phyloP scores from a whole-genome alignment of 2,113 vertebrate species.

The Poecilia latipinna region DNA sequence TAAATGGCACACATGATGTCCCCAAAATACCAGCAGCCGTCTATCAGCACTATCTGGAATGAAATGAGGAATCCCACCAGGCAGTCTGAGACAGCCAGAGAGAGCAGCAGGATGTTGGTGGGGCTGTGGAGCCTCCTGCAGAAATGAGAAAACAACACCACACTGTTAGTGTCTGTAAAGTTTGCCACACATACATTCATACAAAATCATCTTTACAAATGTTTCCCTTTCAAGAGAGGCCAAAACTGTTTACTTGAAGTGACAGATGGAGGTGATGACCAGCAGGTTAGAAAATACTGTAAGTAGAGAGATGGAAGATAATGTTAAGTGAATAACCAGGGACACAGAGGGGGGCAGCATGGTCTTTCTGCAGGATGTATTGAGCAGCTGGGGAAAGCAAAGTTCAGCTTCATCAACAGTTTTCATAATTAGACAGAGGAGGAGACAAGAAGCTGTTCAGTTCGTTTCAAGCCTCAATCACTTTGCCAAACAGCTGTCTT shows the following conservation, averaged over 20 bases:
- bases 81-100: background rate
- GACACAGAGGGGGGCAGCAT: background rate
- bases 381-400: background rate
- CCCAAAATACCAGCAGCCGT: background rate
- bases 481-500: background rate
- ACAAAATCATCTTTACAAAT: too few relatives aligned
- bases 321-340: background rate
- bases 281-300: background rate
- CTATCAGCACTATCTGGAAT: background rate
- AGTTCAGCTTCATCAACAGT: background rate
- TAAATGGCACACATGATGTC: slow-evolving; percentile 6
- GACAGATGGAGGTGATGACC: background rate
- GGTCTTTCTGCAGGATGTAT: background rate
- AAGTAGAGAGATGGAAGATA: background rate
- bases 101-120: background rate
- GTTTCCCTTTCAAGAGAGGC: too few relatives aligned
- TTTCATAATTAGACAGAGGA: background rate
- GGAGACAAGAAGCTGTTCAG: background rate
- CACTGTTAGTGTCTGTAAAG: too few relatives aligned
- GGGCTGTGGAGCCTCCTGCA: background rate
- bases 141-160: background rate
- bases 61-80: background rate
- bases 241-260: background rate
- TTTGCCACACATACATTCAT: too few relatives aligned
- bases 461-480: background rate